A percentile compares a stretch with the other conserved stretches of the same genome.
Evolutionary conservation across 2,888 invertebrate genomes (phyloP).

Genomic region (Drosophila pullipes): DNA sequence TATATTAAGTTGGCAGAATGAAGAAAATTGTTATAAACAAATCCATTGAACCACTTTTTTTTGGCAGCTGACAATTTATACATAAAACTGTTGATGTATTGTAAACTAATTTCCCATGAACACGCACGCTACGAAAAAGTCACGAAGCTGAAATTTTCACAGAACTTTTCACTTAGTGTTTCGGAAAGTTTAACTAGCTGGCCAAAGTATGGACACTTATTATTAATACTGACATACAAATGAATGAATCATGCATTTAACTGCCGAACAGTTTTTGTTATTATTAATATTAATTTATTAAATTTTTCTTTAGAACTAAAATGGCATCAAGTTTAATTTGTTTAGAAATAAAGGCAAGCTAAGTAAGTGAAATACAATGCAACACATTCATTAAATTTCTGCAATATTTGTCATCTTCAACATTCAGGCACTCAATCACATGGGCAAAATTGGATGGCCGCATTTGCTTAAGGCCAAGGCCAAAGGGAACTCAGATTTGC

Average conservation of each 20-base stretch:
- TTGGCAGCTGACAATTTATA: not conserved
- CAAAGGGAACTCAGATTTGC: conserved; percentile 19
- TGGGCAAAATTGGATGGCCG: conserved; percentile 5
- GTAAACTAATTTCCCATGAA: not conserved
- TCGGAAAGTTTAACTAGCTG: not conserved
- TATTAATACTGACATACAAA: not conserved
- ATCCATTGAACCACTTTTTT: not conserved
- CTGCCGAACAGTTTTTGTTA: not conserved
- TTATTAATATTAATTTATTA: not conserved
- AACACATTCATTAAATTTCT: conserved; percentile 15
- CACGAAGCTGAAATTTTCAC: not conserved
- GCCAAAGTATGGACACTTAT: not conserved
- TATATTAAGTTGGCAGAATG: not conserved
- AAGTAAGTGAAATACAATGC: conserved; percentile 7
- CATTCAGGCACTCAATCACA: not conserved
- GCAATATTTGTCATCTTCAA: conserved; percentile 9
- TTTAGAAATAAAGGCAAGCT: not conserved
- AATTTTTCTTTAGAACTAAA: not conserved
- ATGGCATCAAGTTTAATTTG: not conserved
- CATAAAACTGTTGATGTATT: not conserved
- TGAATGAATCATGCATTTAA: not conserved
- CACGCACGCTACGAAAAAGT: not conserved
- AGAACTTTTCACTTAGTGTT: not conserved
- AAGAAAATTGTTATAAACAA: not conserved
- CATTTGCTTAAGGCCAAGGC: conserved; percentile 32